phyloP scores from a whole-genome alignment of 2,888 invertebrate genomes.

The Spisula solida region DNA sequence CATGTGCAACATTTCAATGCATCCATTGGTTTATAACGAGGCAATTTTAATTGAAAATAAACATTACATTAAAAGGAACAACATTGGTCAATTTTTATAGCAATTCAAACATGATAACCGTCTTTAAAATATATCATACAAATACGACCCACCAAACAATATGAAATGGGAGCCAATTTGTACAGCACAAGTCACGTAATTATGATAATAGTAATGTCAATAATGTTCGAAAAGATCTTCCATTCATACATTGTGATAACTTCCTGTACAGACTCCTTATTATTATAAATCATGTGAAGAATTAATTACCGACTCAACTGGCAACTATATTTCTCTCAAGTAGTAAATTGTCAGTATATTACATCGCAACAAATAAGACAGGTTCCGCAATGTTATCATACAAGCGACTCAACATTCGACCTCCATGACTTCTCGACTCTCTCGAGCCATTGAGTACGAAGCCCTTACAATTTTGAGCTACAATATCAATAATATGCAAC shows the following conservation, averaged over 20 bases:
- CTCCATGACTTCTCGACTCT: conserved; percentile 26
- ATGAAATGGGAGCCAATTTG: neutral
- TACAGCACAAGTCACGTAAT: neutral
- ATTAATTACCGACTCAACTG: neutral
- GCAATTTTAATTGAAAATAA: neutral
- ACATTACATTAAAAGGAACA: neutral
- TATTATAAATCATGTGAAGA: neutral
- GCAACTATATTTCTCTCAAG: neutral
- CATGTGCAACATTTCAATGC: too few relatives aligned
- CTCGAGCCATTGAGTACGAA: conserved; percentile 39
- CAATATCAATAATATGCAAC: neutral
- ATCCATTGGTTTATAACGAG: neutral
- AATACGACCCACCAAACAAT: neutral
- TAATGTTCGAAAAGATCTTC: neutral
- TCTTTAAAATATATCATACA: neutral
- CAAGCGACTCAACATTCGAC: conserved; percentile 35
- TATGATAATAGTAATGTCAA: conserved; percentile 4
- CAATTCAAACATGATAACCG: neutral
- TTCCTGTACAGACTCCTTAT: neutral
- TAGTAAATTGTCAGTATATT: neutral
- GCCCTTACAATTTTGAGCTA: conserved; percentile 27
- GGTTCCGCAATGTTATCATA: neutral
- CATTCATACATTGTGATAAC: neutral
- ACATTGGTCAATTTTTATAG: neutral
- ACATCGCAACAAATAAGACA: neutral